Conservation (phyloP, 2,113 vertebrate genomes). For the Columba livia region DNA sequence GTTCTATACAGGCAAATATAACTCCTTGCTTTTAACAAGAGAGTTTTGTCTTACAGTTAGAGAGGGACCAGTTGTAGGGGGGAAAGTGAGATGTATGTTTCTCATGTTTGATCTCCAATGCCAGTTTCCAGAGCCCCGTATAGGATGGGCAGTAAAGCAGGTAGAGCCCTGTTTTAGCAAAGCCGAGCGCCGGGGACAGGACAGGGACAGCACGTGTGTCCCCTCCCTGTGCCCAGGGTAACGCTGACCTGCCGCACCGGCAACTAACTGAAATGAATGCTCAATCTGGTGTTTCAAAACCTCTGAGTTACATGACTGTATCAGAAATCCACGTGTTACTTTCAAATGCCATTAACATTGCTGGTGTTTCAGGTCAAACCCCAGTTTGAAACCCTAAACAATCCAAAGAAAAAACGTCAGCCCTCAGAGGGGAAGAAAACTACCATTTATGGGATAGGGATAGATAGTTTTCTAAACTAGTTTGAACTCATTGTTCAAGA, state of each 20-base stretch:
- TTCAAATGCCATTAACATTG: neutral
- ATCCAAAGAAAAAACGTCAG: neutral
- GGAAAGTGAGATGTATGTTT: neutral
- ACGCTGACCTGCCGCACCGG: neutral
- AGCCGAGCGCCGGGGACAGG: neutral
- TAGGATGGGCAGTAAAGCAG: fast-evolving
- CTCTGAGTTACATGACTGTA: neutral
- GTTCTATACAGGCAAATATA: neutral
- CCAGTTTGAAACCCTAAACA: neutral
- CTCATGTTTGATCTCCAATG: neutral
- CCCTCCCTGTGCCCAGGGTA: fast-evolving
- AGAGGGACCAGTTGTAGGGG: neutral
- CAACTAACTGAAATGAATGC: neutral
- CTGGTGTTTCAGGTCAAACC: neutral
- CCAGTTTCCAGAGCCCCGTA: neutral
- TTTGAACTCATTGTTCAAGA: neutral
- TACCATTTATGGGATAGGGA: neutral
- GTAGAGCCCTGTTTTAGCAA: fast-evolving
- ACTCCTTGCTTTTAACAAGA: neutral
- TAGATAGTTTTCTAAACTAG: neutral
- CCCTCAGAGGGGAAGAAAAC: neutral
- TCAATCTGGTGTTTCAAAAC: neutral
- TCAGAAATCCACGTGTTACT: neutral
- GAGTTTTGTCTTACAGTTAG: fast-evolving
- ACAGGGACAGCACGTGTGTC: neutral